A percentile compares a stretch with the other conserved stretches of the same genome.
These are phyloP conservation scores for Porites australiensis DNA, from an alignment of 64 coral and sea anemone genomes.

Conservation along the genomic window DNA sequence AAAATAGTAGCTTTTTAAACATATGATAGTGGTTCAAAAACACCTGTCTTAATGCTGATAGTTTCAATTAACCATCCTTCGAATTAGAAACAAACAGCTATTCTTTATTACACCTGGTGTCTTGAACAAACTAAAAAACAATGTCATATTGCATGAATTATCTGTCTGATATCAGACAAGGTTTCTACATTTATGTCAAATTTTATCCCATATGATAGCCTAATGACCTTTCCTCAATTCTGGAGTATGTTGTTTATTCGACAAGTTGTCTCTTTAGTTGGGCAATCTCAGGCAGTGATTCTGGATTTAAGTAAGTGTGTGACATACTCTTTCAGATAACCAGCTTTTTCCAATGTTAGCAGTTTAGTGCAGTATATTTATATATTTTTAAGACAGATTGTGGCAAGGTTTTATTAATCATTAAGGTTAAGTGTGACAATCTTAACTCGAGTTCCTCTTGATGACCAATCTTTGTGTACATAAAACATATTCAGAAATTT, in stretches of 20 bases:
- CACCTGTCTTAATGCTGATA: slow-evolving; percentile 38
- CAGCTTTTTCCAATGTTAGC: no score
- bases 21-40: background rate
- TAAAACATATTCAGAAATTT: background rate
- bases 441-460: background rate
- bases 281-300: slow-evolving; percentile 53
- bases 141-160: slow-evolving; percentile 40
- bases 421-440: background rate
- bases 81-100: slow-evolving; percentile 12
- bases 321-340: background rate
- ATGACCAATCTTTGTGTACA: background rate
- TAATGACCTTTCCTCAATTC: slow-evolving; percentile 4
- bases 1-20: background rate
- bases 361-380: no score
- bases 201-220: slow-evolving; percentile 3
- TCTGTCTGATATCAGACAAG: slow-evolving; percentile 34
- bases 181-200: background rate
- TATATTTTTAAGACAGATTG: no score
- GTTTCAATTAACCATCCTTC: slow-evolving; percentile 9
- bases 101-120: slow-evolving; percentile 42
- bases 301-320: slow-evolving; percentile 76
- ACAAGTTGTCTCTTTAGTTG: slow-evolving; percentile 87
- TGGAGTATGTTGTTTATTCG: slow-evolving; percentile 84
- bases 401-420: background rate
- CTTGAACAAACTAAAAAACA: background rate